Percentiles rank a stretch among this genome's conserved stretches.
These are phyloP conservation scores for Cochlearius cochlearius DNA, from an alignment of 2,113 vertebrate species.

Conservation along the genomic window DNA sequence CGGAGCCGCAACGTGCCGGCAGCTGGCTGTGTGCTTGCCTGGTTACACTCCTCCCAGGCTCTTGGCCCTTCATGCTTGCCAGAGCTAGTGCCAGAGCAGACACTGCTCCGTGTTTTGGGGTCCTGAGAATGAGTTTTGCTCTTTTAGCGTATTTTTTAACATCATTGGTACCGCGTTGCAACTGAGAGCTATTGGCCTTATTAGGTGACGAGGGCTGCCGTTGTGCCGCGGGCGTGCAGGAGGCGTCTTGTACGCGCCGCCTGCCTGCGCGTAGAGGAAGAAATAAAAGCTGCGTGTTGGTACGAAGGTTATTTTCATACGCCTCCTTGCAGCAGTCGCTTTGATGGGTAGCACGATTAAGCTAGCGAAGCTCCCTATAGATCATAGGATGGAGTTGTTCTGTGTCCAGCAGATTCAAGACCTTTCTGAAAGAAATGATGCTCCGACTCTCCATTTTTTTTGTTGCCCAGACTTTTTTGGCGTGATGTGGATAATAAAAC, in stretches of 20 bases:
- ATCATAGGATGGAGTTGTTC: background rate
- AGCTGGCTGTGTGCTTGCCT: background rate
- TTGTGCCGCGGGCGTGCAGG: background rate
- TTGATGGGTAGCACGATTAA: background rate
- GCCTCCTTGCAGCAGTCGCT: background rate
- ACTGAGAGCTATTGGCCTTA: background rate
- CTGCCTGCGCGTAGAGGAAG: background rate
- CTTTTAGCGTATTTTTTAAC: background rate
- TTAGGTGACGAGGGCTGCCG: background rate
- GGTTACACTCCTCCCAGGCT: rapidly evolving
- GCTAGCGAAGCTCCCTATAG: background rate
- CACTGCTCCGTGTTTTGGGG: background rate
- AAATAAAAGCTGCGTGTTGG: background rate
- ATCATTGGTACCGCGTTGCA: background rate
- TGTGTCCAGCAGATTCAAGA: background rate
- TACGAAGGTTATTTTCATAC: background rate
- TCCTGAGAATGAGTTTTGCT: background rate
- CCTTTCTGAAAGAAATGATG: background rate
- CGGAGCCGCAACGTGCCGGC: rapidly evolving
- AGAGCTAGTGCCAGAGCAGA: background rate
- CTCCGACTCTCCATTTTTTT: background rate
- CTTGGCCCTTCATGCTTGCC: background rate
- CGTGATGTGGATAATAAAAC: rapidly evolving
- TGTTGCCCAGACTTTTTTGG: background rate
- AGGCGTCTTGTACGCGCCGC: background rate